Conservation (phyloP, 1,140 invertebrate genomes). For the Drosophila hydei region DNA sequence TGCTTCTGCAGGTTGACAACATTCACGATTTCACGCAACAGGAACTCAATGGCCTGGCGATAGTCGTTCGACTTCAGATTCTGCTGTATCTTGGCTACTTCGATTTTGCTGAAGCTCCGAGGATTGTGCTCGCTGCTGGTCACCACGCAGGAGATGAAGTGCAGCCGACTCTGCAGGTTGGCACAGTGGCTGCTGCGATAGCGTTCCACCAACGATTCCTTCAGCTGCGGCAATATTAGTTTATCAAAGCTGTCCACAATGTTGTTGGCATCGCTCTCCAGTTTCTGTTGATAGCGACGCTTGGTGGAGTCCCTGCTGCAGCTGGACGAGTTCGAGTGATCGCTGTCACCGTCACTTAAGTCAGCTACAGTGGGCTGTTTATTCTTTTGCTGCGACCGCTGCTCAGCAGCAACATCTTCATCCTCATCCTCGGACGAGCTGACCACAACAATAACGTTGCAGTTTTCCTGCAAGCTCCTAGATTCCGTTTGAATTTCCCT, state of each 20-base stretch:
- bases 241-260: slow-evolving; percentile 75
- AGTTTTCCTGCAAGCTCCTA: too few relatives aligned
- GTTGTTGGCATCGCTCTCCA: slow-evolving; percentile 51
- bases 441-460: slow-evolving; percentile 31
- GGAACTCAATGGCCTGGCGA: slow-evolving; percentile 61
- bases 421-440: slow-evolving; percentile 53
- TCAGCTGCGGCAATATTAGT: slow-evolving; percentile 64
- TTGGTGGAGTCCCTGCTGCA: slow-evolving; percentile 35
- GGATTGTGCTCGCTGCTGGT: slow-evolving; percentile 68
- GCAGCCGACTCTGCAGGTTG: slow-evolving; percentile 45
- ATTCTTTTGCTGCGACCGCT: neutral
- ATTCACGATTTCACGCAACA: slow-evolving; percentile 65
- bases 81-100: slow-evolving; percentile 68
- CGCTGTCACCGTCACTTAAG: slow-evolving; percentile 17
- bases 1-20: slow-evolving; percentile 69
- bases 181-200: slow-evolving; percentile 55
- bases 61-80: slow-evolving; percentile 66
- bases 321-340: slow-evolving; percentile 35
- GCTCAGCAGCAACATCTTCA: neutral
- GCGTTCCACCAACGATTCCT: slow-evolving; percentile 35
- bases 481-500: slow-evolving; percentile 16
- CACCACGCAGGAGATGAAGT: slow-evolving; percentile 74
- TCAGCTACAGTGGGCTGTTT: neutral
- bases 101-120: slow-evolving; percentile 57
- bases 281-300: slow-evolving; percentile 44